Base-by-base conservation (phyloP, 2,797 vertebrate species). In the Hippoglossus hippoglossus region DNA sequence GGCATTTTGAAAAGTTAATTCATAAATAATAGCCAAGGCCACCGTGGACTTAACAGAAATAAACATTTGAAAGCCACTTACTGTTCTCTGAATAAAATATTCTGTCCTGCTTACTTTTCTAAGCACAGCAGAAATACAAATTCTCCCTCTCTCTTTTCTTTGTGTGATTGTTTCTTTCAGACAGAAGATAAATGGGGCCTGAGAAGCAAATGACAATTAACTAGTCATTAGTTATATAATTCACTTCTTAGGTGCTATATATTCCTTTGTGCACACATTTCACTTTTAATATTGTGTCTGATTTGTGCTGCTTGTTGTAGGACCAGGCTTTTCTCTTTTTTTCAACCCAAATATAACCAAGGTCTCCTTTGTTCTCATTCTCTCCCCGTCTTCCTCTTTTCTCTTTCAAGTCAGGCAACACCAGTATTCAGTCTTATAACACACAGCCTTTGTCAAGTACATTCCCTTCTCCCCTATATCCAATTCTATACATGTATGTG, bases 1-100 rank as follows among this genome's bases (percentile, higher is more conserved):
- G 64, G 44, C 44, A 72, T 82, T 87, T 76, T 75, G 57, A 73
- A 50, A 60, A 80, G 67, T 79, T 86, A 73, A 82, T 85, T 83
- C 74, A 82, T 80, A 87, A 87, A 82, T 73, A 82, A 76, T 69
- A 69, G 22, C 61, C 56, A 46, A 52, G 34, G 60, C 80, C 60
- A 78, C 21, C 11, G 54, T 73, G 28, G 70, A 75, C 56, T 31
- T 56, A 63, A 69, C 61, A 80, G 51, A 77, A 81, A 79, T 73
- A 81, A 88, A 84, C 62, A 77, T 70, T 73, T 73, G 51, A 79
- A 77, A 66, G 51, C 55, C 69, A 59, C 67, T 80, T 51, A 72
- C 58, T 67, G 49, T 68, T 71, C 16, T 57, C 24, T 58, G 59
- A 67, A 69, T 80, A 77, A 86, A 73, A 75, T 21, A 80, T 75